Evolutionary conservation across 2,797 vertebrate species (phyloP), one percentile per base, ranked within the genome.

Genomic region (Coilia nasus): DNA sequence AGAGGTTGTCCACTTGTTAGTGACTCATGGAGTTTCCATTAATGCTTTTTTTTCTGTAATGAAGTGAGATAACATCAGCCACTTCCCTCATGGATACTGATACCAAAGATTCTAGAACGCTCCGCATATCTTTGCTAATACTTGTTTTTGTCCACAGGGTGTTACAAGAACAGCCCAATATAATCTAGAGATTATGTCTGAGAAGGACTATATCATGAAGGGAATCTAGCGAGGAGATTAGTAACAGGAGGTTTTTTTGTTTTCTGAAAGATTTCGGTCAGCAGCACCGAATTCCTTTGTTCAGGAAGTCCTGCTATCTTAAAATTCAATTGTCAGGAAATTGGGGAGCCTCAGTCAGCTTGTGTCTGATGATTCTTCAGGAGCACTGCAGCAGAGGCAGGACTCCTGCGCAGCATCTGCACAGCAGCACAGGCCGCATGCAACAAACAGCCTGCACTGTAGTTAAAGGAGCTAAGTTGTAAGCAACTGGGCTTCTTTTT

Each of bases 11-110:
- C n/a, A 83, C 88, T 47, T 89, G 57, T 41, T 81, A 89, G 3
- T 87, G 83, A 89, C 86, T 87, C 86, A 90, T 62, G 83, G 87
- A 83, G 82, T 59, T 84, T 46, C 60, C 56, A 83, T 85, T 83
- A 85, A 85, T 83, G 54, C 46, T 81, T 21, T 86, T 3, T 46
- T 81, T 21, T 28, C 89, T 21, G 75, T 81, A 84, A 71, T 50
- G 75, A 59, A 82, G 35, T 87, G 35, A 14, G 7, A 62, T 67
- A 82, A 82, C n/a, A 14, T 46, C 56, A 64, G 21, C 1, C 35
- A 81, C 54, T 82, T 85, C 82, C 59, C 83, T 81, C 84, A 82
- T 41, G 46, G 60, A 54, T 83, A 64, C 71, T 57, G n/a, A n/a
- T n/a, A n/a, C n/a, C n/a, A n/a, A n/a, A n/a, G n/a, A n/a, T n/a